Base-by-base conservation (phyloP, 2,797 vertebrate genomes). In the Pipistrellus nathusii region DNA sequence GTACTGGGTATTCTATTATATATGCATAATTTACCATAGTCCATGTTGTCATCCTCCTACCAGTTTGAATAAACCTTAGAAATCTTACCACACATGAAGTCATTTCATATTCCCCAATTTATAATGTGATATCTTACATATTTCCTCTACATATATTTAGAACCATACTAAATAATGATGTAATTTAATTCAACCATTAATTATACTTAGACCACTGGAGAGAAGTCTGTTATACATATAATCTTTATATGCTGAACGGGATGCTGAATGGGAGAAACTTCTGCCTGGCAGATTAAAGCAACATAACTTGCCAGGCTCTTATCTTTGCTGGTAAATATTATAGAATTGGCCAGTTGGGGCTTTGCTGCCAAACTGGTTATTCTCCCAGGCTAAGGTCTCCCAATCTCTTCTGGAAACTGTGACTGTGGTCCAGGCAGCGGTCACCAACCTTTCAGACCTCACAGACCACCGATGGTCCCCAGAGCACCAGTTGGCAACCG, bases 231-330 rank as follows among this genome's bases (percentile, higher is more conserved):
- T 48, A 8, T 51, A 68, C n/a, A 68, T 27, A 35, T 23, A 83
- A 68, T 35, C 35, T 30, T 62, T 14, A 62, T 30, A 62, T 30
- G 59, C 27, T 62, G 59, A 57, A 59, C 25, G 55, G 30, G 15
- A 27, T 30, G 2, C 5, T 8, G 41, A 77, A 2, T 0, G 68
- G 82, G 27, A 85, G 13, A 69, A 30, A 75, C 55, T 46, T 11
- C 23, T 51, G 21, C 14, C 73, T 48, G 51, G 59, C 30, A 69
- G 18, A 27, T 21, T 8, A 64, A 44, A 69, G 25, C 15, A 55
- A 18, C 35, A 12, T 0, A 0, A 59, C 71, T 1, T 30, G 46
- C 38, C 3, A 59, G 53, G 32, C n/a, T 1, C 20, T 17, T 41
- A 38, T 23, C 41, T 90, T 4, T 18, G 68, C 38, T 30, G 30